Base-by-base conservation (phyloP, 1,140 invertebrate species). In the Bombus ignitus region DNA sequence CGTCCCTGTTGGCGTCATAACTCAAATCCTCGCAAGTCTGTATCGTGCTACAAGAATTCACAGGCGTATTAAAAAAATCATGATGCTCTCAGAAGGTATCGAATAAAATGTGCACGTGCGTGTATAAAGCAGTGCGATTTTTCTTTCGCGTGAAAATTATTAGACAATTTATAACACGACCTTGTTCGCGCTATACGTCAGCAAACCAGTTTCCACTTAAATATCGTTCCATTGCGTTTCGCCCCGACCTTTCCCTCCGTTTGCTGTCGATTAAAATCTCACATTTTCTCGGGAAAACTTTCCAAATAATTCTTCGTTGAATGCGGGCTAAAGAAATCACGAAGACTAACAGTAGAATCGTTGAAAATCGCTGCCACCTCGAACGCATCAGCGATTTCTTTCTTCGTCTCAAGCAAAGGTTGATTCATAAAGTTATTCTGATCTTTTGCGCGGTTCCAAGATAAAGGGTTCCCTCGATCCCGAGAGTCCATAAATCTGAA, bases 331-430 rank as follows among this genome's bases (percentile, higher is more conserved):
- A 53, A 53, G 47, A 53, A 53, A 53, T 53, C 47, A 53, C 18
- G 42, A 5, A 9, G 65, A 73, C 37, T 35, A 77, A 77, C 35
- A 8, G 1, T 28, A 73, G 15, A 44, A 65, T n/a, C 66, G 15
- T 22, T 53, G 22, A n/a, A 57, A 74, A 75, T 47, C 62, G 59
- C 57, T 44, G 39, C 35, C 53, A 81, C 12, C 53, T 8, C 2
- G 22, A 53, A 32, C 79, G 42, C 53, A 68, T 89, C 83, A 88
- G 87, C 87, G 79, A 80, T 86, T 89, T 74, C 62, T 79, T 89
- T 89, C 87, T 75, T 75, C 77, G 22, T 44, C 81, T 35, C 12
- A 25, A 65, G 1, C 53, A n/a, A 28, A 1, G 18, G 32, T 73
- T 25, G 25, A 18, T 35, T 82, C 73, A 66, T 89, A 86, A 86